Evolutionary conservation across 64 coral and sea anemone genomes (phyloP).

Genomic region (Catalaphyllia jardinei): DNA sequence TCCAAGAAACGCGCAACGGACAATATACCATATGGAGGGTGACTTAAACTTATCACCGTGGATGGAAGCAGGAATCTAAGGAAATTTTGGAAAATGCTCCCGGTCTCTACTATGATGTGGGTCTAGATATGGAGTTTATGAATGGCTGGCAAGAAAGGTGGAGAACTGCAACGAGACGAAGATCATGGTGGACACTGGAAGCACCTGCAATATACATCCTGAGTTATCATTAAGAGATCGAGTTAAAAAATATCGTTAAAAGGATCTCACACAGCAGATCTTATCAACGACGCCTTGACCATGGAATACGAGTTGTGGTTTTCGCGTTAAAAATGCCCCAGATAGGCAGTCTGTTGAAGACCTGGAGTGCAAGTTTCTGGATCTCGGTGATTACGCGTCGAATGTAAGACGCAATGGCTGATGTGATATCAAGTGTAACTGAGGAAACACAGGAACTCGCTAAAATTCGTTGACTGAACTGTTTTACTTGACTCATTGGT

Average conservation of each 20-base stretch:
- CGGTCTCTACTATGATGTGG: not conserved
- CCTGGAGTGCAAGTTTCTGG: constrained; percentile 13
- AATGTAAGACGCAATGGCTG: not conserved
- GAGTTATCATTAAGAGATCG: not conserved
- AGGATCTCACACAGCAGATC: constrained; percentile 7
- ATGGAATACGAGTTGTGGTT: constrained; percentile 34
- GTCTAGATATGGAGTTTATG: not conserved
- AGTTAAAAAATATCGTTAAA: not conserved
- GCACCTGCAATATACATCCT: not conserved
- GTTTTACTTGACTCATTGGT: no score
- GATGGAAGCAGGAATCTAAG: no score
- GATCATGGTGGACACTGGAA: not conserved
- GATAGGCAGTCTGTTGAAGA: not conserved
- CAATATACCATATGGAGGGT: no score
- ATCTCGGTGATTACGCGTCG: constrained; percentile 46
- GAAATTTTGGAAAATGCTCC: no score
- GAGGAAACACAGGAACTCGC: no score
- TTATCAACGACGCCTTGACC: constrained; percentile 7
- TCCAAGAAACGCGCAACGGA: no score
- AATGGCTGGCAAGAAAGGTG: not conserved
- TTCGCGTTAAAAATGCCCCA: not conserved
- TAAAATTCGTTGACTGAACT: no score
- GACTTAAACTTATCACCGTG: no score
- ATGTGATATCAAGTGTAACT: not conserved
- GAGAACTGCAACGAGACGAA: not conserved